Base-by-base conservation (phyloP, 2,797 vertebrate species). In the Merluccius polli region DNA sequence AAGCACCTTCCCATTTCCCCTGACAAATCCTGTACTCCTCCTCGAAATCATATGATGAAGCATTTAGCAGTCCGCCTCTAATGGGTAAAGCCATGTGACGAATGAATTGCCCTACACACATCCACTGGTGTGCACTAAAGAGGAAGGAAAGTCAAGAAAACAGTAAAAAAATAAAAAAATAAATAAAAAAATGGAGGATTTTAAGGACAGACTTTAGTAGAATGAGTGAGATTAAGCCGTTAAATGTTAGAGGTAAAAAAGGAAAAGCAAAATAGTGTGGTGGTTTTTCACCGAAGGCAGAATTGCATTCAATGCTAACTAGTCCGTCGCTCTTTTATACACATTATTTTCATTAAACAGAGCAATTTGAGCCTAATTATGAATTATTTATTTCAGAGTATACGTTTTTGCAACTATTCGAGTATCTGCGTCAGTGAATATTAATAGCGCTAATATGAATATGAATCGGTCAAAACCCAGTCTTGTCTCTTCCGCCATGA, bases 21-120 rank as follows among this genome's bases (percentile, higher is more conserved):
- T 90, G 88, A 93, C 89, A 93, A 93, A 93, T 92, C 89, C 89
- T 86, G 83, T 87, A 88, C 90, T 93, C 89, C 90, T 93, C 87
- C 89, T 91, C 88, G 89, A 41, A 93, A 92, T 91, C 88, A 91
- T 91, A 93, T 93, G 92, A 93, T 94, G 92, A 94, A 90, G 91
- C 87, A 83, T 90, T 92, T 90, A 89, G 89, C 83, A 87, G 90
- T 90, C 86, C 82, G 83, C 88, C 83, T 87, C 86, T 92, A 93
- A 93, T 91, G 89, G 90, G 81, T 87, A 89, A 93, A 94, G 89
- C 91, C 10, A 89, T 88, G 90, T 91, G 89, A 93, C 90, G 85
- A 93, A 94, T 92, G 88, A 88, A 88, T 91, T 89, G 91, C 88
- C 89, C 89, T 90, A 85, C 88, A 90, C 90, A 89, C 86, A 83